phyloP scores from a whole-genome alignment of 2,888 invertebrate species.

The Tetanocera ferruginea region DNA sequence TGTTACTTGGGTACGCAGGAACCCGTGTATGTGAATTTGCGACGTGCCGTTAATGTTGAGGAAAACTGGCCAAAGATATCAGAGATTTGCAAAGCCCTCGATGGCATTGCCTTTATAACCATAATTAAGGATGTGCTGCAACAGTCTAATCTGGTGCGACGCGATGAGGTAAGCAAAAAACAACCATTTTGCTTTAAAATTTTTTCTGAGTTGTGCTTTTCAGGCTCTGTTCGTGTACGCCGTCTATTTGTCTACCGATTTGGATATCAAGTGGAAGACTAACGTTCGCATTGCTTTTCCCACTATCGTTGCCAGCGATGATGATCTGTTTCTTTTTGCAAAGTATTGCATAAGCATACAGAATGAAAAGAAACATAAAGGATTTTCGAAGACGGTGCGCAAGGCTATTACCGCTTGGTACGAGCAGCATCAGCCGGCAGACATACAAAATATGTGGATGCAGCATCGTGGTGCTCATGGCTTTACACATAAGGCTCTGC shows the following conservation, averaged over 20 bases:
- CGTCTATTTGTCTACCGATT: constrained; percentile 53
- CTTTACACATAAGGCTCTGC: constrained; percentile 56
- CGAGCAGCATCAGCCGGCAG: constrained; percentile 49
- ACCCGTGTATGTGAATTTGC: constrained; percentile 55
- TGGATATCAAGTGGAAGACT: constrained; percentile 51
- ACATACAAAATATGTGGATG: constrained; percentile 58
- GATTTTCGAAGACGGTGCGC: constrained; percentile 59
- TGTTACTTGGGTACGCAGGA: constrained; percentile 59
- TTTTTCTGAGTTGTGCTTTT: background rate
- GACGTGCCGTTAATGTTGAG: constrained; percentile 47
- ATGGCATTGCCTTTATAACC: constrained; percentile 48
- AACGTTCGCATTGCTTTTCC: constrained; percentile 54
- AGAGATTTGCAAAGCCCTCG: constrained; percentile 48
- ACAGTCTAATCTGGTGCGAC: constrained; percentile 53
- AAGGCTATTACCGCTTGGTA: constrained; percentile 65
- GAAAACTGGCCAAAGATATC: constrained; percentile 45
- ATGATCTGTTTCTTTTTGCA: constrained; percentile 61
- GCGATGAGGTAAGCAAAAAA: constrained; percentile 59
- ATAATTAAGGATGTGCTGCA: constrained; percentile 51
- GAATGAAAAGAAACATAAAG: constrained; percentile 51
- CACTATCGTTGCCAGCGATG: constrained; percentile 51
- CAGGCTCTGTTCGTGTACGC: constrained; percentile 61
- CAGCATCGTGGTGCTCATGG: constrained; percentile 53
- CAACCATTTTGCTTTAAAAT: background rate
- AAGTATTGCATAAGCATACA: constrained; percentile 57